Evolutionary conservation across 2,888 invertebrate genomes (phyloP).

Genomic region (Cataglyphis altisquamis): DNA sequence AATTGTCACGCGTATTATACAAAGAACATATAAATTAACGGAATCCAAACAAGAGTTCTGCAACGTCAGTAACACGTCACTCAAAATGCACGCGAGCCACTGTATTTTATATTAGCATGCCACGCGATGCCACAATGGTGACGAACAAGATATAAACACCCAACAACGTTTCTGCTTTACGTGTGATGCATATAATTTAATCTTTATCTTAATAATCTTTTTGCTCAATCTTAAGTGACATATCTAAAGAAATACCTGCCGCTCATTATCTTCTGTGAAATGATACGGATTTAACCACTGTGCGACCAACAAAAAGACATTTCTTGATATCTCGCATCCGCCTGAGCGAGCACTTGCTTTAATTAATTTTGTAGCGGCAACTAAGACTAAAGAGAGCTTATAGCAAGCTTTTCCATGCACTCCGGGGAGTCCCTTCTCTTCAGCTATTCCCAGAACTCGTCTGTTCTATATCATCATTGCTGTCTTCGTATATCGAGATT

Average conservation of each 20-base stretch:
- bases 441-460: slow-evolving; percentile 52
- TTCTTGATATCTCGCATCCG: slow-evolving; percentile 72
- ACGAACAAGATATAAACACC: slow-evolving; percentile 30
- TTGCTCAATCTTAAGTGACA: background rate
- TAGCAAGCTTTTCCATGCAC: slow-evolving; percentile 71
- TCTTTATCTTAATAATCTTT: slow-evolving; percentile 46
- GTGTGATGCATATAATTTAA: slow-evolving; percentile 23
- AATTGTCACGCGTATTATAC: background rate
- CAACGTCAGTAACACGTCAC: background rate
- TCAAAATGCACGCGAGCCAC: slow-evolving; percentile 5
- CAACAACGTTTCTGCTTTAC: slow-evolving; percentile 11
- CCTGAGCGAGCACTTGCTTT: slow-evolving; percentile 70
- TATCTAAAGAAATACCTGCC: slow-evolving; percentile 15
- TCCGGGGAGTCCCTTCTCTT: slow-evolving; percentile 58
- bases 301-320: slow-evolving; percentile 44
- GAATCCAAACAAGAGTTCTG: background rate
- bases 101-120: background rate
- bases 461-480: slow-evolving; percentile 32
- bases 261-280: slow-evolving; percentile 37
- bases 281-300: slow-evolving; percentile 25
- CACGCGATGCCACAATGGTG: background rate
- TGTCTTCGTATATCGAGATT: slow-evolving; percentile 55
- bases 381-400: slow-evolving; percentile 76
- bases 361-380: slow-evolving; percentile 78
- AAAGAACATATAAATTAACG: background rate